These are phyloP conservation scores for Bothrops jararaca DNA, from an alignment of 2,113 vertebrate genomes.

Conservation along the genomic window DNA sequence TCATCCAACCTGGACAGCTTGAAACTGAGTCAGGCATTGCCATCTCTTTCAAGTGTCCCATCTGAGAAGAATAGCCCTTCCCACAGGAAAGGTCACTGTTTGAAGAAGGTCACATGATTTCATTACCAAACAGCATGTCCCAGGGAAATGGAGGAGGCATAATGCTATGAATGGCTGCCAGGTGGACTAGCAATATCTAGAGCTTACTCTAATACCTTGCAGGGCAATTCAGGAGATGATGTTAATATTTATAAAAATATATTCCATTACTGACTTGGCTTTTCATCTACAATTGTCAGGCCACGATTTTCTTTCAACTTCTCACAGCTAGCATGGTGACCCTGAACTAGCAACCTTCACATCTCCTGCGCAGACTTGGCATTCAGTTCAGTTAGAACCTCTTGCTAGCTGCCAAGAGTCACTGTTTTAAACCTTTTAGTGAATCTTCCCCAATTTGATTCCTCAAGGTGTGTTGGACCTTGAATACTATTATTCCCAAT, in stretches of 20 bases:
- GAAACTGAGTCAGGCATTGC: not conserved
- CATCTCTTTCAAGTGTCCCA: not conserved
- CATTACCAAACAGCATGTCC: not conserved
- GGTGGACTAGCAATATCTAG: not conserved
- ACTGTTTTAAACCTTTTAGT: not conserved
- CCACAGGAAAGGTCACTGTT: not conserved
- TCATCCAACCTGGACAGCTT: not conserved
- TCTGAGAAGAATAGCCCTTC: not conserved
- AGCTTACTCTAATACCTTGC: not conserved
- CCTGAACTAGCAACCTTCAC: not conserved
- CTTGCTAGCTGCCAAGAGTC: not conserved
- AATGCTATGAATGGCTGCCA: not conserved
- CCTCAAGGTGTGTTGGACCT: not conserved
- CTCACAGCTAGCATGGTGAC: not conserved
- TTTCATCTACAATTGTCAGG: not conserved
- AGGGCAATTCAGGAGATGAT: not conserved
- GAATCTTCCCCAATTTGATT: not conserved
- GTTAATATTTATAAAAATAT: not conserved
- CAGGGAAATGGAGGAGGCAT: not conserved
- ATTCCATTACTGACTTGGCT: not conserved
- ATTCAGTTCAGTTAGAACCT: not conserved
- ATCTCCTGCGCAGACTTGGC: not conserved
- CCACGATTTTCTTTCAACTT: not conserved
- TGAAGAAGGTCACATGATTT: not conserved
- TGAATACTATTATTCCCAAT: not conserved